Conservation (phyloP, 2,113 vertebrate species). For the Rafetus swinhoei region DNA sequence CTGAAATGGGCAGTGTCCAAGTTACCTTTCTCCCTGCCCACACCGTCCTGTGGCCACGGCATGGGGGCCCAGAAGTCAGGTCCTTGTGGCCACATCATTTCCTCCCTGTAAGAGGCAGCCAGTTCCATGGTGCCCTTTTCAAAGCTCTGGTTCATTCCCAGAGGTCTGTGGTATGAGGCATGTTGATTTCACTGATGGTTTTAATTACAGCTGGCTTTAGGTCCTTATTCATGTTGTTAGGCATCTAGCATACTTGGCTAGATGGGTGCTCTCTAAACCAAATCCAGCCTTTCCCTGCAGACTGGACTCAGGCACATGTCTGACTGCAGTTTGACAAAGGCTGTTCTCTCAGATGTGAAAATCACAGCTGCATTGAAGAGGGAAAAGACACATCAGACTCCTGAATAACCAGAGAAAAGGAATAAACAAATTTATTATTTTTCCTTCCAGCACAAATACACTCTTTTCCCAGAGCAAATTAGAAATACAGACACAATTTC, state of each 20-base stretch:
- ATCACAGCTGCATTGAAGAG: rapidly evolving
- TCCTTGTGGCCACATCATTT: not conserved
- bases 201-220: not conserved
- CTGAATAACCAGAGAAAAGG: conserved; percentile 5
- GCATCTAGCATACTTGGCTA: not conserved
- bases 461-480: conserved; percentile 45
- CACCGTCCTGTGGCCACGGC: not conserved
- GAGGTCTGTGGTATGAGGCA: not conserved
- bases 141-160: not conserved
- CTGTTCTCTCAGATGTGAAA: not conserved
- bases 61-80: not conserved
- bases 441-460: conserved; percentile 2
- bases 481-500: conserved; percentile 36
- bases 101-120: not conserved
- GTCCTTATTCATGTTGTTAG: too few relatives aligned
- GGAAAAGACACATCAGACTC: not conserved
- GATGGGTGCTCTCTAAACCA: not conserved
- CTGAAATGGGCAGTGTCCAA: not conserved
- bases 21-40: not conserved
- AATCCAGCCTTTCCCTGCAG: not conserved
- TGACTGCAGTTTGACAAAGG: not conserved
- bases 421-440: conserved; percentile 42
- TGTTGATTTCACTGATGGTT: not conserved
- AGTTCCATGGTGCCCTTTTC: not conserved
- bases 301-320: not conserved